A percentile compares a stretch with the other conserved stretches of the same genome.
These are phyloP conservation scores for Epistrophe grossulariae DNA, from an alignment of 2,888 invertebrate genomes.

Conservation along the genomic window DNA sequence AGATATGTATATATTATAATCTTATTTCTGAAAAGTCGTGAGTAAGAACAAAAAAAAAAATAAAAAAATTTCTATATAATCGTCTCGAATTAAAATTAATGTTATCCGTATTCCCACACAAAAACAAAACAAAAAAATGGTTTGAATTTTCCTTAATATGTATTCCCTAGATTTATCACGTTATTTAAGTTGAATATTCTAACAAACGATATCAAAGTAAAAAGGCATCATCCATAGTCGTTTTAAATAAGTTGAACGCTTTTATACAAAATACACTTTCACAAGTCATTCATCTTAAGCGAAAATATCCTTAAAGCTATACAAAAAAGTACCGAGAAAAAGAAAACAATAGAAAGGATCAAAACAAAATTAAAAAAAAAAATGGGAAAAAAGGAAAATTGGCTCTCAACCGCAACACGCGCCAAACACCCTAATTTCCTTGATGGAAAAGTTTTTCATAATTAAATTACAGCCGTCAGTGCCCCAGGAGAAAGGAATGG, in stretches of 20 bases:
- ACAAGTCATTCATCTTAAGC: constrained; percentile 33
- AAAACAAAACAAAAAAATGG: background rate
- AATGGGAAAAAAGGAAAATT: constrained; percentile 40
- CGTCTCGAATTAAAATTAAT: constrained; percentile 67
- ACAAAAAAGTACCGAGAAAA: constrained; percentile 30
- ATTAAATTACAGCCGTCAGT: constrained; percentile 76
- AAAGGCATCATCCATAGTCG: constrained; percentile 57
- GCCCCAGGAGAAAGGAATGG: constrained; percentile 64
- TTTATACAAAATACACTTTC: constrained; percentile 31
- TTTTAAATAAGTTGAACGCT: constrained; percentile 50
- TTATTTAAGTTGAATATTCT: constrained; percentile 44
- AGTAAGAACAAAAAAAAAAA: background rate
- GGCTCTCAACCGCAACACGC: constrained; percentile 71
- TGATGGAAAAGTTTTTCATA: constrained; percentile 76
- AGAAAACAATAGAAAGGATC: constrained; percentile 26
- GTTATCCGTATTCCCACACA: background rate
- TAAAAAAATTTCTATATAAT: constrained; percentile 7
- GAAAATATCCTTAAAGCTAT: constrained; percentile 27
- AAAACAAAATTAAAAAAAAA: constrained; percentile 14
- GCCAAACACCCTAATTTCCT: constrained; percentile 67
- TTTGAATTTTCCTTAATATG: background rate
- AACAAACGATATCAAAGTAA: constrained; percentile 45
- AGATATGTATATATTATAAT: too few relatives aligned
- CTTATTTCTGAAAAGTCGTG: background rate
- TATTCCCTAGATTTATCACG: background rate